Percentiles rank a stretch among this genome's conserved stretches.
These are phyloP conservation scores for Oryzias melastigma DNA, from an alignment of 2,113 vertebrate species.

Conservation along the genomic window DNA sequence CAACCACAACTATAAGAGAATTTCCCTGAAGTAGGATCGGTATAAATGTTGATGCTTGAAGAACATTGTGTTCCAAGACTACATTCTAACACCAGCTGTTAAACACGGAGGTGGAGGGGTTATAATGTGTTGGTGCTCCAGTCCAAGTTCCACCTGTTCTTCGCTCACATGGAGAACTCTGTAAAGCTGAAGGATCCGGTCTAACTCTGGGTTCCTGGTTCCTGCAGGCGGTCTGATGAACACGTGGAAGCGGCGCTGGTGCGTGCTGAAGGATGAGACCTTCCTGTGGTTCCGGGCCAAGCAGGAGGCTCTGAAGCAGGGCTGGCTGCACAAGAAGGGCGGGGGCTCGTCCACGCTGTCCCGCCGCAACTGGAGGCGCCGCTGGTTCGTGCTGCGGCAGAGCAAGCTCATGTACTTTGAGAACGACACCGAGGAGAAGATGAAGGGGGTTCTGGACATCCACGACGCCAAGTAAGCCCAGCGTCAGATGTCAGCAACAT, in stretches of 20 bases:
- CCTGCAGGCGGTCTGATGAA: slow-evolving; percentile 90
- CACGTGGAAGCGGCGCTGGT: slow-evolving; percentile 96
- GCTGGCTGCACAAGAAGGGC: slow-evolving; percentile 96
- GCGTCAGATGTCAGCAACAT: not conserved
- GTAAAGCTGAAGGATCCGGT: too few species aligned
- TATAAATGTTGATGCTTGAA: too few species aligned
- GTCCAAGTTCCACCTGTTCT: too few species aligned
- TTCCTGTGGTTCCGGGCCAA: slow-evolving; percentile 98
- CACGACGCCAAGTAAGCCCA: slow-evolving; percentile 84
- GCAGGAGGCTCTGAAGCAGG: slow-evolving; percentile 97
- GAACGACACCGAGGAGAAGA: slow-evolving; percentile 92
- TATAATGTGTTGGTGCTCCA: too few species aligned
- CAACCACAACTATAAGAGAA: too few species aligned
- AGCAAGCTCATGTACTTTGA: slow-evolving; percentile 96
- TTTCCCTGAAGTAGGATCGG: too few species aligned
- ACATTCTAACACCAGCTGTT: too few species aligned
- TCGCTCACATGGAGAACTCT: too few species aligned
- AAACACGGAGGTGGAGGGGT: too few species aligned
- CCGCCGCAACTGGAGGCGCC: slow-evolving; percentile 94
- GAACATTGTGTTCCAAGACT: too few species aligned
- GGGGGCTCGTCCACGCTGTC: slow-evolving; percentile 95
- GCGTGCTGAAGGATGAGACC: slow-evolving; percentile 96
- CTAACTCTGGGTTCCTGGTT: too few species aligned
- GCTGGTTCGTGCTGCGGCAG: slow-evolving; percentile 97
- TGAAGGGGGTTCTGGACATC: slow-evolving; percentile 92